Evolutionary conservation across 2,797 vertebrate species (phyloP).

Genomic region (Argya squamiceps): DNA sequence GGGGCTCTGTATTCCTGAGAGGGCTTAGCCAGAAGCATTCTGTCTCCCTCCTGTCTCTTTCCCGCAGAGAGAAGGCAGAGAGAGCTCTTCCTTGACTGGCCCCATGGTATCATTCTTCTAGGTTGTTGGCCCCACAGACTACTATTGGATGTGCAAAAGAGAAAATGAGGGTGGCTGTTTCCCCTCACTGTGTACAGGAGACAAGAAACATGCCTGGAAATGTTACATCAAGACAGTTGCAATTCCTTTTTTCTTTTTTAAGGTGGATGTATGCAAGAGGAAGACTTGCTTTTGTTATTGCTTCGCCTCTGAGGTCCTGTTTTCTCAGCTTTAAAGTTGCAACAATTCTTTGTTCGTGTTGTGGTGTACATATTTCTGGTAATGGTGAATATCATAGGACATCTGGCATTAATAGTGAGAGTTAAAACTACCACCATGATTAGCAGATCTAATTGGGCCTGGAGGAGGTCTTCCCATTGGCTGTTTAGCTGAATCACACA

Average conservation of each 20-base stretch:
- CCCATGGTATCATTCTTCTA: neutral
- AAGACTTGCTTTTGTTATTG: neutral
- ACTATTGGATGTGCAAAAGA: neutral
- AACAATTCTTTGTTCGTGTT: neutral
- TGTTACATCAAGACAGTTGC: neutral
- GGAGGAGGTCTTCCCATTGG: neutral
- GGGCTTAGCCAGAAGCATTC: neutral
- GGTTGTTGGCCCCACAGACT: neutral
- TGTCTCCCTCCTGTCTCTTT: neutral
- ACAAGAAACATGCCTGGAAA: neutral
- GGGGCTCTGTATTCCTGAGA: neutral
- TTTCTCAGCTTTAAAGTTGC: neutral
- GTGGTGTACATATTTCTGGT: neutral
- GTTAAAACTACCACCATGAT: neutral
- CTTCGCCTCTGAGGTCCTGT: neutral
- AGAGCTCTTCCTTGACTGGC: neutral
- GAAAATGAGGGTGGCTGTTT: neutral
- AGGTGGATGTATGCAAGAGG: neutral
- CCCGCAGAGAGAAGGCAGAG: neutral
- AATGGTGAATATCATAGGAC: neutral
- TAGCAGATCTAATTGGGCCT: slow-evolving; percentile 22
- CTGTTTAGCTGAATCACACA: slow-evolving; percentile 20
- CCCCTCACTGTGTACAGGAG: neutral
- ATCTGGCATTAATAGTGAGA: slow-evolving; percentile 24
- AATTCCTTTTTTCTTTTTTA: neutral